Base-by-base conservation (phyloP, 92 coral and sea anemone species). In the Siderastrea siderea region DNA sequence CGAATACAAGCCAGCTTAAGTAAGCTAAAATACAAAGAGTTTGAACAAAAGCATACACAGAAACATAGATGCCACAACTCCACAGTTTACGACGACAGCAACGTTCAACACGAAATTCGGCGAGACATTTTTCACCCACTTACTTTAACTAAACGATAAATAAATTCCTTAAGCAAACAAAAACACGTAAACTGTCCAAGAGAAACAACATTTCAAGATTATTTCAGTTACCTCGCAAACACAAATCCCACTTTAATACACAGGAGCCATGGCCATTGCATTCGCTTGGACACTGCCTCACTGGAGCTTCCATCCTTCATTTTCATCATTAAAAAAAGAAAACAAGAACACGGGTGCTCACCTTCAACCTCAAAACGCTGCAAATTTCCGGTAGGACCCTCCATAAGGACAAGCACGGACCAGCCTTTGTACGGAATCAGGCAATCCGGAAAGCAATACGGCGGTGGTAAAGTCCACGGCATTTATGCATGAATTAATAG, bases 201-300 rank as follows among this genome's bases (percentile, higher is more conserved):
- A 15, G 13, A 53, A 68, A 53, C 55, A 49, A 65, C 59, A 47
- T 13, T 7, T 46, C 6, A 80, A 1, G 2, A 51, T 65, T 15
- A 26, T 26, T 26, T 26, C 38, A 26, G 44, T 47, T 64, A 95
- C 98, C 95, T 95, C 98, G 78, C 98, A 95, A 83, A 95, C 82
- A 57, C 98, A 95, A 67, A 80, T 60, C 2, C 98, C 98, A 1
- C 92, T 85, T 43, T 26, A 26, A 26, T 26, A 93, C 88, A 77
- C 96, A 95, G 38, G 92, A 57, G 7, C 98, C 98, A 88, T 91
- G 92, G 75, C 94, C 98, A 62, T 89, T 95, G 74, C 98, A 95
- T 68, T 93, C 84, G 9, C 95, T 93, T 15, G 98, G 96, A 77
- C 98, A 95, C 38, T 26, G 38, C 38, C 67, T 55, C 47, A 3